Conservation (phyloP, 2,888 invertebrate genomes). For the Psylliodes chrysocephalus region DNA sequence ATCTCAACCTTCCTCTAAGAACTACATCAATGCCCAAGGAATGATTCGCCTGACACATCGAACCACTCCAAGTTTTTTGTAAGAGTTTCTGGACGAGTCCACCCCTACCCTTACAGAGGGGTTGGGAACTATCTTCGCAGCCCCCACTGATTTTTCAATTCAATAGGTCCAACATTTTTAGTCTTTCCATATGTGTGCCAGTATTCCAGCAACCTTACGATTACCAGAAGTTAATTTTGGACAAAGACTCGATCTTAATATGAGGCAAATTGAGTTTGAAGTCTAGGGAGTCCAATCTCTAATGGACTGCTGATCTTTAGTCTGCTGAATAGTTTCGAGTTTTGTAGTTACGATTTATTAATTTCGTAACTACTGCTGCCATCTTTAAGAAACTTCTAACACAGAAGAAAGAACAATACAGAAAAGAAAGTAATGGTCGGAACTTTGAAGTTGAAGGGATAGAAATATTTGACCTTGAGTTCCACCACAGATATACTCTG, state of each 20-base stretch:
- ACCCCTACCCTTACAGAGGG: constrained; percentile 15
- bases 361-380: not conserved
- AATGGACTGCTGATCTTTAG: not conserved
- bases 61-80: not conserved
- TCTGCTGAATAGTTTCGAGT: not conserved
- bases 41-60: not conserved
- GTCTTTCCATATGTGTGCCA: not conserved
- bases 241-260: not conserved
- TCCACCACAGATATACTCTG: no score
- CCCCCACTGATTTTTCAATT: not conserved
- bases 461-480: no score
- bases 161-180: no score
- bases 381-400: not conserved
- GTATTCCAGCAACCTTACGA: not conserved
- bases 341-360: not conserved
- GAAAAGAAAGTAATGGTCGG: no score
- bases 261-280: not conserved
- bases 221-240: not conserved
- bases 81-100: constrained; percentile 12
- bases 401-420: no score
- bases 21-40: not conserved
- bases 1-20: not conserved
- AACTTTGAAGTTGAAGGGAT: no score
- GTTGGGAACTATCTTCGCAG: not conserved
- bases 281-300: not conserved